Conservation (phyloP, 2,113 vertebrate genomes). For the Morone saxatilis region DNA sequence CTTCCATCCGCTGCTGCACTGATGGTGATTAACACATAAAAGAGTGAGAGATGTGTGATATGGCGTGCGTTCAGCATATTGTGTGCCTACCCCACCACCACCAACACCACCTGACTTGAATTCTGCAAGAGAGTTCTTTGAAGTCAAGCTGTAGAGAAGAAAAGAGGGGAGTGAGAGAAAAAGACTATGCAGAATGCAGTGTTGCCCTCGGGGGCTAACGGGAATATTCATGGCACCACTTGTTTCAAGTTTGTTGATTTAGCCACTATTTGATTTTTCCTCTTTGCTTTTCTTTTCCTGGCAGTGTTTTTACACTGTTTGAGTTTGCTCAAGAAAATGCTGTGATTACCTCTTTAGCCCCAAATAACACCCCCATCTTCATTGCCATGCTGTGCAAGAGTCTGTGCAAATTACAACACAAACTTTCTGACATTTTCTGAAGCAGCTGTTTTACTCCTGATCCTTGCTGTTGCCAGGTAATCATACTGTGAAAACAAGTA, state of each 20-base stretch:
- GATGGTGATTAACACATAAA: slow-evolving; percentile 79
- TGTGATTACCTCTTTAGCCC: slow-evolving; percentile 69
- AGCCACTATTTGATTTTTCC: slow-evolving; percentile 78
- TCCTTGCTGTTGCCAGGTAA: not conserved
- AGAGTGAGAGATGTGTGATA: slow-evolving; percentile 64
- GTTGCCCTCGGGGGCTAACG: slow-evolving; percentile 68
- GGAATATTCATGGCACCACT: slow-evolving; percentile 78
- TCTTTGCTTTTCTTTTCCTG: slow-evolving; percentile 66
- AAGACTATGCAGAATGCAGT: slow-evolving; percentile 49
- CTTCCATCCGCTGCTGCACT: slow-evolving; percentile 46
- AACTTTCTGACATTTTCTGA: slow-evolving; percentile 15
- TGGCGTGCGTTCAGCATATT: slow-evolving; percentile 58
- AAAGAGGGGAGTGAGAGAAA: slow-evolving; percentile 33
- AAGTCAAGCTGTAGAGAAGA: slow-evolving; percentile 67
- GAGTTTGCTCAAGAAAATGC: slow-evolving; percentile 78
- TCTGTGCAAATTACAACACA: slow-evolving; percentile 5
- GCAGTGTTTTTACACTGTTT: slow-evolving; percentile 58
- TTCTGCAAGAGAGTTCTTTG: slow-evolving; percentile 74
- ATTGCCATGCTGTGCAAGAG: not conserved
- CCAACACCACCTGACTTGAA: slow-evolving; percentile 66
- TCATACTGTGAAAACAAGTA: not conserved
- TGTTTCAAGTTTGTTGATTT: slow-evolving; percentile 85
- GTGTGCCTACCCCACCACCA: slow-evolving; percentile 37
- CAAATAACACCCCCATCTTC: slow-evolving; percentile 29
- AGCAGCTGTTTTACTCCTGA: slow-evolving; percentile 3